These are phyloP conservation scores for Anthopleura xanthogrammica DNA, from an alignment of 92 coral and sea anemone species.

Conservation along the genomic window DNA sequence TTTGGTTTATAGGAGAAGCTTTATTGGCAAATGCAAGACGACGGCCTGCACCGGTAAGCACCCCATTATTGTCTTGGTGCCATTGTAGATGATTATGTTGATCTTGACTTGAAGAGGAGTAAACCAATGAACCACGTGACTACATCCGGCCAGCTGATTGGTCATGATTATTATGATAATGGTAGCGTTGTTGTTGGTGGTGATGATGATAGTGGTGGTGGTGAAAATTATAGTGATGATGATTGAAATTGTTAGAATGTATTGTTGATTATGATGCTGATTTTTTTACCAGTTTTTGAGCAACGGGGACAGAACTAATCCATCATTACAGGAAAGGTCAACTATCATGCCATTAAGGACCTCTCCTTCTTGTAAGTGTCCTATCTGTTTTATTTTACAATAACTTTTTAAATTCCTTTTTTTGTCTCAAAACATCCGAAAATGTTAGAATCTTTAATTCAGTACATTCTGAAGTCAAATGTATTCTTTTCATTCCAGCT, in stretches of 20 bases:
- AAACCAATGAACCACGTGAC: no score
- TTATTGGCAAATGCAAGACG: slow-evolving; percentile 25
- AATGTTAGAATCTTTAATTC: not conserved
- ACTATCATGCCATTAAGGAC: slow-evolving; percentile 32
- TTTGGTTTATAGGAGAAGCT: slow-evolving; percentile 11
- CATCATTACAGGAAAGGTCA: slow-evolving; percentile 21
- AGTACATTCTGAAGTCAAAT: not conserved
- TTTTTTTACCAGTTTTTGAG: slow-evolving; percentile 24
- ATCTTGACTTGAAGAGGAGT: not conserved
- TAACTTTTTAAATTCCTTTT: no score
- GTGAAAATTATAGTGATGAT: no score
- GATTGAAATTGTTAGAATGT: no score
- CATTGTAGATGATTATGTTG: not conserved
- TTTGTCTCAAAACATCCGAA: not conserved
- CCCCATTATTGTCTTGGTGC: not conserved
- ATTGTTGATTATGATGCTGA: not conserved
- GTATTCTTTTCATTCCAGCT: slow-evolving; percentile 25
- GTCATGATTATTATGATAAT: no score
- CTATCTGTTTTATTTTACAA: not conserved
- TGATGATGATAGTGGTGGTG: no score
- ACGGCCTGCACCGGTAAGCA: slow-evolving; percentile 53
- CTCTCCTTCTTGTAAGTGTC: slow-evolving; percentile 46
- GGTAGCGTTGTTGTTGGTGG: no score
- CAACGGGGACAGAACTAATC: slow-evolving; percentile 16
- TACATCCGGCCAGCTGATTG: no score